Base-by-base conservation (phyloP, 2,797 vertebrate species). In the Melanotaenia parkinsoni region DNA sequence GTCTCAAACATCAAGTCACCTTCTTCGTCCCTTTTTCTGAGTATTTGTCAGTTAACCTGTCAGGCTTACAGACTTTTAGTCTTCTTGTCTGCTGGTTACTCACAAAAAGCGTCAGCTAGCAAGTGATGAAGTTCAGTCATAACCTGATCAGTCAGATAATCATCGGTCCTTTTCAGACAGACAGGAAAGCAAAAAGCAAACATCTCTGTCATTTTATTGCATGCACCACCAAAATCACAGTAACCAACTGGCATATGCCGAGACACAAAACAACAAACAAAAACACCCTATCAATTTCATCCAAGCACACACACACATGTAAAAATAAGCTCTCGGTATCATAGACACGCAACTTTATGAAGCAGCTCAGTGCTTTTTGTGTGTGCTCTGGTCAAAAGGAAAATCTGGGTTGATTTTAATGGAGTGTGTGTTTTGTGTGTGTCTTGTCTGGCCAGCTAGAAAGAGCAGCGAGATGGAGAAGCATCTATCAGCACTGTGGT, bases 361-460 rank as follows among this genome's bases (percentile, higher is more conserved):
- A 69, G 67, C 63, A 68, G 77, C 70, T 72, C 56, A 60, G 63
- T 60, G 1, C 20, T 66, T 69, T 63, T 67, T 82, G 18, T 88
- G 76, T 89, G 87, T 82, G 63, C 63, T 81, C 33, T 67, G 70
- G 59, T 77, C 53, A 58, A 79, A 79, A 81, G 82, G 81, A 86
- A 88, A 91, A 83, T 88, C 87, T 85, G 78, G 32, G 40, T 68
- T 74, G 74, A 74, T 86, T 89, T 86, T 86, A 86, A 66, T 72
- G 63, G 47, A 30, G 33, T 50, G 30, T 58, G 28, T 68, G 40
- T 60, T 11, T 26, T 56, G 30, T 35, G 16, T 74, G 64, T 58
- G 56, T 64, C 63, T 65, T 76, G 82, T 85, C 79, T 84, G 74
- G 58, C 70, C 67, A 58, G 64, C 77, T 71, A 59, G 63, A 61